Evolutionary conservation across 2,888 invertebrate genomes (phyloP).

Genomic region (Heteromyza rotundicornis): DNA sequence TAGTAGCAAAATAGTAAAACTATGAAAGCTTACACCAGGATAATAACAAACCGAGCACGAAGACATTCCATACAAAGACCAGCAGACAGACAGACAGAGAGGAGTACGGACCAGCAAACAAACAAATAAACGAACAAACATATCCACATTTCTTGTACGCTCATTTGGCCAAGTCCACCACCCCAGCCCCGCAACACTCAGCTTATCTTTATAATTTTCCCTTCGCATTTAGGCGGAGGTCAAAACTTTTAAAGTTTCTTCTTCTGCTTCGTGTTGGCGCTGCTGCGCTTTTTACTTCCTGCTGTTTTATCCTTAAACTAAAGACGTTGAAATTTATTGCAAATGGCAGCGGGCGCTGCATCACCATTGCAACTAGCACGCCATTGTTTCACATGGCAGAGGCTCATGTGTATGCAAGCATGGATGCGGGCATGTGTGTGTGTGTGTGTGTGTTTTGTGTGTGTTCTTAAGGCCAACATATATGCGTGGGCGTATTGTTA

Average conservation of each 20-base stretch:
- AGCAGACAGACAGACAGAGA: not conserved
- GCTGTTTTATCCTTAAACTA: not conserved
- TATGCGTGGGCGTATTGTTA: not conserved
- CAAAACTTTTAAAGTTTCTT: not conserved
- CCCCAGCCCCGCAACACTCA: no score
- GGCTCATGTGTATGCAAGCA: not conserved
- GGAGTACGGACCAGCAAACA: not conserved
- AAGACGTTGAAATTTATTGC: not conserved
- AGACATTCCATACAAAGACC: no score
- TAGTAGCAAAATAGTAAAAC: no score
- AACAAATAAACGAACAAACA: not conserved
- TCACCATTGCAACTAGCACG: no score
- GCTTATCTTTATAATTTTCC: no score
- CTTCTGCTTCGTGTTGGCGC: no score
- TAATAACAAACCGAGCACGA: no score
- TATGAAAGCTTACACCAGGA: no score
- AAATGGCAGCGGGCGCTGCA: no score
- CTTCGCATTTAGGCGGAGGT: not conserved
- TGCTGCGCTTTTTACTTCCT: not conserved
- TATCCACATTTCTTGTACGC: not conserved
- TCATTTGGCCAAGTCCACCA: no score
- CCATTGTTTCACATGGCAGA: not conserved
- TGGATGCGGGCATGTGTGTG: not conserved
- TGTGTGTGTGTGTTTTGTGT: not conserved
- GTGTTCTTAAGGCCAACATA: no score